phyloP scores from a whole-genome alignment of 2,113 vertebrate species.

The Gallinago jamesoni region DNA sequence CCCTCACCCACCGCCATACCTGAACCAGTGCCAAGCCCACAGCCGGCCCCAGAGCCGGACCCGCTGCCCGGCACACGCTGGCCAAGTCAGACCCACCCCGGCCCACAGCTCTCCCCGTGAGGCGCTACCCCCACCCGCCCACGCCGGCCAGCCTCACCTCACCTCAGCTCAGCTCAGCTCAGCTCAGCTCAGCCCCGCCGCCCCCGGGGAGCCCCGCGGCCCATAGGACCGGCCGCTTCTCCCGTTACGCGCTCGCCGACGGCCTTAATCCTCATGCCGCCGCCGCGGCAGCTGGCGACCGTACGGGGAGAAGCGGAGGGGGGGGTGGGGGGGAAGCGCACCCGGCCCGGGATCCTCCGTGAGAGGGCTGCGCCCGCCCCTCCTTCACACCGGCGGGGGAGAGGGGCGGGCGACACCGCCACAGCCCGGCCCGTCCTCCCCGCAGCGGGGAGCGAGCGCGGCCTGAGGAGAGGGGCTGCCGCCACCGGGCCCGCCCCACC shows the following conservation, averaged over 20 bases:
- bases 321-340: background rate
- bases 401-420: background rate
- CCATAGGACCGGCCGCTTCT: background rate
- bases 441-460: background rate
- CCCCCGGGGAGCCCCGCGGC: background rate
- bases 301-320: too few relatives aligned
- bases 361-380: background rate
- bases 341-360: background rate
- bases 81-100: background rate
- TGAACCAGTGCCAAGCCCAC: fast-evolving
- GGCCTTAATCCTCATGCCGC: background rate
- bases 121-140: background rate
- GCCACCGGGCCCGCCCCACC: background rate
- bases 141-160: background rate
- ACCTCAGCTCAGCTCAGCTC: background rate
- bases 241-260: background rate
- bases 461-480: background rate
- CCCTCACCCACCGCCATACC: background rate
- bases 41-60: background rate
- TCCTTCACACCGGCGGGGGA: background rate
- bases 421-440: background rate
- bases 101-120: background rate
- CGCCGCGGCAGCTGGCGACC: background rate
- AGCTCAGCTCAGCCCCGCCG: background rate
- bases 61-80: fast-evolving